Evolutionary conservation across 1,140 invertebrate genomes (phyloP).

Genomic region (Conus betulinus): DNA sequence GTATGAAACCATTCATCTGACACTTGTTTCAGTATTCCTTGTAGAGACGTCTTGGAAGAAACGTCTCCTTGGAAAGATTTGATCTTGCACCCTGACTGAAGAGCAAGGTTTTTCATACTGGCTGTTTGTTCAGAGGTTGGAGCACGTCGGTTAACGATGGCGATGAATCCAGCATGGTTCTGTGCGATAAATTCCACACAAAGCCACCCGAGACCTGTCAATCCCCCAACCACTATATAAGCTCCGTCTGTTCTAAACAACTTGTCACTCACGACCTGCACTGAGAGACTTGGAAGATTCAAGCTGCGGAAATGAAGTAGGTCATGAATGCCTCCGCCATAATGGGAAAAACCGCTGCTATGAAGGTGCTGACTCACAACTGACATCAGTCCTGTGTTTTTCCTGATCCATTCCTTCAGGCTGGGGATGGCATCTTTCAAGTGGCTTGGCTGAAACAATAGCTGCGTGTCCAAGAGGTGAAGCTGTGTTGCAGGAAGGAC

Average conservation of each 20-base stretch:
- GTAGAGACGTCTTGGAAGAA: constrained; percentile 40
- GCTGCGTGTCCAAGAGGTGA: background rate
- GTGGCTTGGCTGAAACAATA: constrained; percentile 25
- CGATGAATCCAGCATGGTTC: constrained; percentile 55
- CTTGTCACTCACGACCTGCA: constrained; percentile 19
- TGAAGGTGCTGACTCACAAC: background rate
- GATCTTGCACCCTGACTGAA: constrained; percentile 41
- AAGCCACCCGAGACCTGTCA: constrained; percentile 66
- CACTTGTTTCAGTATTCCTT: constrained; percentile 29
- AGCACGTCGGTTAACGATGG: constrained; percentile 49
- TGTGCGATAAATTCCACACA: constrained; percentile 50
- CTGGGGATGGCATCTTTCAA: background rate
- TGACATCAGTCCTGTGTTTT: constrained; percentile 3
- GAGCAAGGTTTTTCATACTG: constrained; percentile 44
- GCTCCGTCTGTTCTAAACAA: constrained; percentile 44
- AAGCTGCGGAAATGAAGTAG: background rate
- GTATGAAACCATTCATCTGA: constrained; percentile 18
- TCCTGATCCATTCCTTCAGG: constrained; percentile 15
- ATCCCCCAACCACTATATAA: constrained; percentile 64
- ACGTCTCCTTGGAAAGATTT: constrained; percentile 50
- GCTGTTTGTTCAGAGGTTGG: constrained; percentile 21
- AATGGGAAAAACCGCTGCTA: too few species aligned
- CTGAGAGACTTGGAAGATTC: background rate
- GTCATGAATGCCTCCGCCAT: background rate
- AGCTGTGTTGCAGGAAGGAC: constrained; percentile 35